Percentiles rank a stretch among this genome's conserved stretches.
Conservation (phyloP, 2,888 invertebrate genomes). For the Ptychoptera albimana region DNA sequence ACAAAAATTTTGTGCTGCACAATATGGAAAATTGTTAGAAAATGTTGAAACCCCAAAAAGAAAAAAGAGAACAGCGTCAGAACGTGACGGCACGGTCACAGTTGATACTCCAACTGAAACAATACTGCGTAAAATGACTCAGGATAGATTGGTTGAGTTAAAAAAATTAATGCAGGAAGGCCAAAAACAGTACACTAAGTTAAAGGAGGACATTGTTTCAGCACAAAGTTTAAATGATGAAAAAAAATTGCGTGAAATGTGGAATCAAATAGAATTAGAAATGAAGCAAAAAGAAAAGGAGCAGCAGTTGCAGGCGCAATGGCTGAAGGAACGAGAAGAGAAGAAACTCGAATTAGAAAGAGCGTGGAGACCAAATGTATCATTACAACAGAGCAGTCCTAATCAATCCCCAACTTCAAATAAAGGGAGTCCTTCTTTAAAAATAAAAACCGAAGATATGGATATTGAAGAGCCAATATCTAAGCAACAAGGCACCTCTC, state of each 20-base stretch:
- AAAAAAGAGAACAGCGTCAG: slow-evolving; percentile 48
- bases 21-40: slow-evolving; percentile 68
- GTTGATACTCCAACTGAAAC: slow-evolving; percentile 60
- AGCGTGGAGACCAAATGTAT: slow-evolving; percentile 37
- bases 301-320: slow-evolving; percentile 40
- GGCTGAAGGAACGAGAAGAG: slow-evolving; percentile 42
- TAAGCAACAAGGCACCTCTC: slow-evolving; percentile 41
- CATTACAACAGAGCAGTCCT: slow-evolving; percentile 8
- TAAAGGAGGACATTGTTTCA: slow-evolving; percentile 39
- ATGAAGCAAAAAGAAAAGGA: slow-evolving; percentile 54
- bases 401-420: background rate
- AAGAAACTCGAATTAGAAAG: slow-evolving; percentile 42
- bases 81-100: slow-evolving; percentile 22
- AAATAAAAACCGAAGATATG: slow-evolving; percentile 13
- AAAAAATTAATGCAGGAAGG: slow-evolving; percentile 53
- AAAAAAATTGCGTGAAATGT: slow-evolving; percentile 57
- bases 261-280: slow-evolving; percentile 55
- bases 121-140: slow-evolving; percentile 57
- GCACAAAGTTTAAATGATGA: slow-evolving; percentile 42
- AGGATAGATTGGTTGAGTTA: slow-evolving; percentile 64
- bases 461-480: slow-evolving; percentile 17
- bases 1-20: slow-evolving; percentile 77
- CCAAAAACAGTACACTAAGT: slow-evolving; percentile 53
- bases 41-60: slow-evolving; percentile 72
- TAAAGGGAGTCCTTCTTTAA: slow-evolving; percentile 5